Base-by-base conservation (phyloP, 1,140 invertebrate species). In the Bombus soroeensis region DNA sequence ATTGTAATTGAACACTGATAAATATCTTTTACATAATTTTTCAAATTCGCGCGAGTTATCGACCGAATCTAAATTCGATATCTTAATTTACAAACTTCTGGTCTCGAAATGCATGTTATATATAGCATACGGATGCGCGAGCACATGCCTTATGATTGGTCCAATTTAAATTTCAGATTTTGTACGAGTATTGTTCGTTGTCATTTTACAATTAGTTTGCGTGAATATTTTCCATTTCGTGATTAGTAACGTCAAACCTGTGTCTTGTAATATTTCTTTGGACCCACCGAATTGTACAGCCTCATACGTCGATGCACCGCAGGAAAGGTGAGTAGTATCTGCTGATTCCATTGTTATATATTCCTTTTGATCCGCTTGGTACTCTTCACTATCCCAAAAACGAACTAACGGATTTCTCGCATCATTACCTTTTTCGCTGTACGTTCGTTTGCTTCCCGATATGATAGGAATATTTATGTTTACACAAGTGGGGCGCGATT, bases 311-410 rank as follows among this genome's bases (percentile, higher is more conserved):
- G 74, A 66, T 18, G 82, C 89, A 1, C 39, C 39, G 13, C 25
- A 68, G 32, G 87, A 59, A 0, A 91, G 79, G 81, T 79, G 85
- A 76, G 87, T 77, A 32, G 81, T 87, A 64, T 90, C 90, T 25
- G 83, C 41, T 1, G 85, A 34, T 76, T 83, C 80, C 89, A 91
- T 91, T 81, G 83, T 88, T 85, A 53, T 68, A 59, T 53, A 68
- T 34, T 70, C 8, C 32, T 41, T 84, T 57, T n/a, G 28, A 2
- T 76, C 18, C n/a, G 1, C 37, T 13, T 57, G 18, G 3, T 32
- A n/a, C 22, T 43, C 12, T 25, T 25, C 34, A 37, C 43, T 32
- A 66, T 66, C 3, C 12, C 13, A 66, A 22, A 32, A 3, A 34
- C 9, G 3, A 32, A 73, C 74, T 73, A 83, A 64, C 8, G 59